phyloP scores from a whole-genome alignment of 2,797 vertebrate genomes.

The Bryconaethiops microstoma region DNA sequence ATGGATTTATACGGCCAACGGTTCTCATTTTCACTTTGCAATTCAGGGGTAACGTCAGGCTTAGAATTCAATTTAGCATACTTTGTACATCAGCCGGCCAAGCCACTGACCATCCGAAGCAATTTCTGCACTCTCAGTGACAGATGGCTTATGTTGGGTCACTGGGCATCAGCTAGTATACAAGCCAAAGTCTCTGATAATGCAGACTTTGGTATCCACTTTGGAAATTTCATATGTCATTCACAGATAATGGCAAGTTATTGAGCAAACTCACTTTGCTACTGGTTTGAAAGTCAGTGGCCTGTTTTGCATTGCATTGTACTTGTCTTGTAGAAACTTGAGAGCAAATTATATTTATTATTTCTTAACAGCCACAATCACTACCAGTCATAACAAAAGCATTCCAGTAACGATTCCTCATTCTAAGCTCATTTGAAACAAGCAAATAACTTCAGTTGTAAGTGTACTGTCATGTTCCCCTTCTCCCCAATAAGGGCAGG shows the following conservation, averaged over 20 bases:
- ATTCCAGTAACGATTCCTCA: too few relatives aligned
- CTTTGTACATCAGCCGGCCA: conserved; percentile 21
- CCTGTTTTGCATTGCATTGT: too few relatives aligned
- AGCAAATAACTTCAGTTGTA: too few relatives aligned
- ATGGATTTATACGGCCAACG: conserved; percentile 13
- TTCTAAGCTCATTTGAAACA: too few relatives aligned
- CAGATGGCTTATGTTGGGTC: neutral
- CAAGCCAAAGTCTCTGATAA: neutral
- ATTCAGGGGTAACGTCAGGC: conserved; percentile 41
- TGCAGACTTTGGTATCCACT: neutral
- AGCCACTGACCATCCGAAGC: neutral
- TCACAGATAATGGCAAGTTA: neutral
- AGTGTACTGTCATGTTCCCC: too few relatives aligned
- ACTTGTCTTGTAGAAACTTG: too few relatives aligned
- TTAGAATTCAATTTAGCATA: conserved; percentile 8
- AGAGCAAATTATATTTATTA: too few relatives aligned
- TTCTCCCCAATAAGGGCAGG: too few relatives aligned
- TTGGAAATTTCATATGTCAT: neutral
- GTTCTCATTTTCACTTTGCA: conserved; percentile 15
- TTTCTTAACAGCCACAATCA: too few relatives aligned
- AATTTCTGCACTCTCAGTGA: neutral
- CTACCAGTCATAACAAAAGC: too few relatives aligned
- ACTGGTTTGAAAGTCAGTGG: neutral
- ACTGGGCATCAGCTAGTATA: neutral
- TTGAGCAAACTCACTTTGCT: neutral